Conservation (phyloP, 2,888 invertebrate species). For the Arge pagana region DNA sequence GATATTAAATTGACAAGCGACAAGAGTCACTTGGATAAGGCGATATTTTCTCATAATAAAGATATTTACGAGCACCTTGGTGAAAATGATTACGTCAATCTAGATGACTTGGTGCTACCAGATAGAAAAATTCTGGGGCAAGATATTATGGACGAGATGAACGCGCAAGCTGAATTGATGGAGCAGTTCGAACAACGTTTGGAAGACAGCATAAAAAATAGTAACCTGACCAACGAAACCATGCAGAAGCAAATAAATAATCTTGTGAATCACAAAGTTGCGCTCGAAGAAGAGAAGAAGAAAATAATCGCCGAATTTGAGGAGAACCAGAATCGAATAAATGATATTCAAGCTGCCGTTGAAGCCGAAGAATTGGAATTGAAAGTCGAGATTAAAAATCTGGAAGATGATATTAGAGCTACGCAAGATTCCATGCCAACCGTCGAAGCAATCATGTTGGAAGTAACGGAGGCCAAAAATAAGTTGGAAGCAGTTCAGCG, state of each 20-base stretch:
- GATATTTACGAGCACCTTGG: slow-evolving; percentile 41
- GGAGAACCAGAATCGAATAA: slow-evolving; percentile 35
- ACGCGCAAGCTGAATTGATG: slow-evolving; percentile 29
- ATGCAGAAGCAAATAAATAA: slow-evolving; percentile 31
- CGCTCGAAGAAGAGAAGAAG: slow-evolving; percentile 31
- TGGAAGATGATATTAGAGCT: slow-evolving; percentile 35
- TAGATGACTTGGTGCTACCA: slow-evolving; percentile 44
- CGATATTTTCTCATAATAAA: slow-evolving; percentile 45
- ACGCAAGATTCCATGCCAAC: slow-evolving; percentile 32
- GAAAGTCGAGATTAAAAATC: slow-evolving; percentile 37
- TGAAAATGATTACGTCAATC: slow-evolving; percentile 30
- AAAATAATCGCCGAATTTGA: slow-evolving; percentile 32
- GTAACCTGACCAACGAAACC: slow-evolving; percentile 25
- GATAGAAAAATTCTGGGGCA: slow-evolving; percentile 37
- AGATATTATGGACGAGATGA: slow-evolving; percentile 35
- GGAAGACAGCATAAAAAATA: slow-evolving; percentile 25
- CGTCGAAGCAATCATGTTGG: slow-evolving; percentile 27
- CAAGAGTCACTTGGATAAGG: slow-evolving; percentile 42
- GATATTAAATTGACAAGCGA: slow-evolving; percentile 45
- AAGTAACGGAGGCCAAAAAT: slow-evolving; percentile 39
- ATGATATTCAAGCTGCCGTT: slow-evolving; percentile 31
- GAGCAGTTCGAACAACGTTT: slow-evolving; percentile 31
- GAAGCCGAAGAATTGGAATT: slow-evolving; percentile 37
- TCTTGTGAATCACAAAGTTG: slow-evolving; percentile 33
- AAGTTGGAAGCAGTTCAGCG: slow-evolving; percentile 40